Evolutionary conservation across 2,113 vertebrate genomes (phyloP), one percentile per base, ranked within the genome.

Genomic region (Puma concolor): DNA sequence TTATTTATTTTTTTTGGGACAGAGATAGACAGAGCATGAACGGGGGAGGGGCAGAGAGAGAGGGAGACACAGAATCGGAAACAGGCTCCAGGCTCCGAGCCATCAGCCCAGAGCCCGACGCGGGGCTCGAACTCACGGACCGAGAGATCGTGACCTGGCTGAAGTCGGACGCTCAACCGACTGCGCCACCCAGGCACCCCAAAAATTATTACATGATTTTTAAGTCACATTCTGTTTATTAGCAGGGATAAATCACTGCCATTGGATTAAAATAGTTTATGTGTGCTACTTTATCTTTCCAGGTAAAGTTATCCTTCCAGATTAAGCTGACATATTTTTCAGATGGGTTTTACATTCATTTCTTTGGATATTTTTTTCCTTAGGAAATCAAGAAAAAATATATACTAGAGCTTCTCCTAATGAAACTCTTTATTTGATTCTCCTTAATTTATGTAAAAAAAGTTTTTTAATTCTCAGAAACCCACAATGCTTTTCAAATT

Each of bases 341-440:
- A 85, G 88, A 54, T 77, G 41, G 19, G 16, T 92, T 94, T 92
- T 83, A 33, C 60, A 52, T 95, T 90, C 25, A 81, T 77, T 85
- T 76, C 7, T 88, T 79, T 80, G 60, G 25, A 60, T 77, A 33
- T 88, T 93, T 92, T 93, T 91, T 93, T 91, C 33, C 77, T 57
- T 85, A 92, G 79, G 31, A 92, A 86, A 33, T 91, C 54, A 95
- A n/a, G 25, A 87, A 25, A 87, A 87, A 96, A 89, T 89, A 7
- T 38, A 50, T 69, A 54, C n/a, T 69, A 85, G 54, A 93, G 76
- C 50, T 83, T 82, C 57, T 92, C 17, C 95, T 88, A 83, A 52
- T 94, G 36, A 77, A 91, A 81, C 50, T 67, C 25, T 79, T 41
- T 90, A 83, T 80, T 93, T 92, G 4, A 27, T 69, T 94, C 64